A percentile compares a stretch with the other conserved stretches of the same genome.
Conservation (phyloP, 2,888 invertebrate species). For the Xylota sylvarum region DNA sequence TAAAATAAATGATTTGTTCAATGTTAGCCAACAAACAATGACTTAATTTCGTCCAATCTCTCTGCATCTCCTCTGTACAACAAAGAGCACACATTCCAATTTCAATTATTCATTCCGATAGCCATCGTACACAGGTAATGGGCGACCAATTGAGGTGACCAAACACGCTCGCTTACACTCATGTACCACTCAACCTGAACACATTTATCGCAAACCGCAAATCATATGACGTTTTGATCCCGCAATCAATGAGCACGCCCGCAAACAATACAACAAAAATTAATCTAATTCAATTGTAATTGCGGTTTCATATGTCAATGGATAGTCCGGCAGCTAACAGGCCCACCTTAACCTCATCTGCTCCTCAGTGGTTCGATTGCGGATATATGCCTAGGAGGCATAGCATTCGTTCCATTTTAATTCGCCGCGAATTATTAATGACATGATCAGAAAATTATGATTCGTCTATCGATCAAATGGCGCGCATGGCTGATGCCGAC, state of each 20-base stretch:
- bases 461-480: constrained; percentile 69
- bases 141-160: constrained; percentile 65
- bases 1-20: constrained; percentile 55
- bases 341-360: background rate
- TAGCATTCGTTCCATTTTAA: constrained; percentile 42
- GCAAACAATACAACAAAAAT: constrained; percentile 57
- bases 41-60: constrained; percentile 61
- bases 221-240: constrained; percentile 61
- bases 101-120: constrained; percentile 71
- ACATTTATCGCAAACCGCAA: constrained; percentile 41
- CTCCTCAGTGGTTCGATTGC: background rate
- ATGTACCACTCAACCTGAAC: constrained; percentile 44
- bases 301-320: constrained; percentile 47
- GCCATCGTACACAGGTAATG: constrained; percentile 53
- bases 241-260: constrained; percentile 48
- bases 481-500: constrained; percentile 22
- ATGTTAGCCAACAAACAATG: constrained; percentile 61
- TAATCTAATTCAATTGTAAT: constrained; percentile 66
- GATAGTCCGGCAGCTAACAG: constrained; percentile 1
- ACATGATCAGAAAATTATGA: constrained; percentile 71
- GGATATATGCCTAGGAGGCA: constrained; percentile 15
- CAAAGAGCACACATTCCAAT: constrained; percentile 60
- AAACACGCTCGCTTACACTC: constrained; percentile 48
- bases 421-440: constrained; percentile 70
- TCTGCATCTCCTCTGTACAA: constrained; percentile 30